Base-by-base conservation (phyloP, 2,888 invertebrate genomes). In the Heliconius cydno region DNA sequence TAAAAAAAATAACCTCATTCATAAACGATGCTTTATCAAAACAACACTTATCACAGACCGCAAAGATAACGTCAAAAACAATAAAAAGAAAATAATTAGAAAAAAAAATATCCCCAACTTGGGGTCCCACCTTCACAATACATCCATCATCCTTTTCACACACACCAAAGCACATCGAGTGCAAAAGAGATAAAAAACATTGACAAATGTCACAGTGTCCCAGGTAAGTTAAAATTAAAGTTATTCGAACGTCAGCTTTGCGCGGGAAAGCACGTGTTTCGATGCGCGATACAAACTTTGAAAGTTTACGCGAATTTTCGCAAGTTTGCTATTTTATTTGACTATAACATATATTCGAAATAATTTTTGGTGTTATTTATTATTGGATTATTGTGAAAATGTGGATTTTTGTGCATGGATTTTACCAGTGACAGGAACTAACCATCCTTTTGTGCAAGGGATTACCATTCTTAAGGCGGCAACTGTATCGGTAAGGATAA, bases 191-290 rank as follows among this genome's bases (percentile, higher is more conserved):
- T 68, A 84, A 80, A 80, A 80, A 68, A 68, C 90, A 86, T 89
- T 89, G 88, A 87, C 90, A 88, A 91, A 91, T 89, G 90, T 91
- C 90, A 90, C 88, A 87, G 86, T 84, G 89, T 87, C 90, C 91
- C 94, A 94, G 93, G 94, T 94, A 91, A 89, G 88, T 86, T 84
- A 87, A 86, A 87, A 87, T 87, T 86, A 86, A 90, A 89, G 87
- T 89, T 93, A 94, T 93, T 94, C 92, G 91, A 91, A 92, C 91
- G 91, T 92, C 89, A 90, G 90, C 94, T 91, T 92, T 91, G 89
- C 93, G 94, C 94, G 93, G 91, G 92, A 91, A 92, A 90, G 91
- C 91, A 94, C 94, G 93, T 86, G 83, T 84, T 87, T 85, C 86
- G 87, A 85, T 88, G 88, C 89, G 90, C 89, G 86, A 82, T 87